phyloP scores from a whole-genome alignment of 2,113 vertebrate species.

The Physeter macrocephalus region DNA sequence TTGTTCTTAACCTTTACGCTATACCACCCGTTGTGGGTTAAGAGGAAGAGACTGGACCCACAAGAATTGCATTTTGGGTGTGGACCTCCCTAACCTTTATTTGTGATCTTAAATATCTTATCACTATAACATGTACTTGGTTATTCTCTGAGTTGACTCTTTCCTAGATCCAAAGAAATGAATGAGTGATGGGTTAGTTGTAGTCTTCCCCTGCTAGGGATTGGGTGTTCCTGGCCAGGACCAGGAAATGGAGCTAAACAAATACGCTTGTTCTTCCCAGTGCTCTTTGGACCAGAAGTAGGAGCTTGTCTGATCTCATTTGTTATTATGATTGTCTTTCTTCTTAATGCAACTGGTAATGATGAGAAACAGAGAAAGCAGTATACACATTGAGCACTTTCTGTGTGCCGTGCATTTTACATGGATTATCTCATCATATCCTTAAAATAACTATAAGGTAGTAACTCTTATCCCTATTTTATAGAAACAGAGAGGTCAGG shows the following conservation, averaged over 20 bases:
- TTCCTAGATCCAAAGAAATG: neutral
- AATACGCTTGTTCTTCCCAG: neutral
- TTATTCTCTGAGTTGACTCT: neutral
- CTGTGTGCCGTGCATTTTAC: neutral
- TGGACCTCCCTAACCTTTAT: neutral
- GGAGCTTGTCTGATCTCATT: neutral
- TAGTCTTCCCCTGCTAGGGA: neutral
- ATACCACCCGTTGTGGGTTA: neutral
- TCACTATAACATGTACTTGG: neutral
- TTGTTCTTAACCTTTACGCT: neutral
- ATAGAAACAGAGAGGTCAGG: neutral
- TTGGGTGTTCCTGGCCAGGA: neutral
- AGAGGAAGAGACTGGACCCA: neutral
- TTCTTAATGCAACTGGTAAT: neutral
- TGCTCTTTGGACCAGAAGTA: neutral
- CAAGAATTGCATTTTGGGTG: neutral
- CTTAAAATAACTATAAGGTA: neutral
- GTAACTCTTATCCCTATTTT: neutral
- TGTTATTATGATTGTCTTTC: neutral
- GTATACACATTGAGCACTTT: neutral
- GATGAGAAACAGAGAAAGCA: neutral
- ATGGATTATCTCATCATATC: neutral
- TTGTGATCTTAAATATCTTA: constrained; percentile 11
- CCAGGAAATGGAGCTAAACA: neutral
- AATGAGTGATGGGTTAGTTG: neutral